phyloP scores from a whole-genome alignment of 2,797 vertebrate genomes.

The Steatocranus sp. region DNA sequence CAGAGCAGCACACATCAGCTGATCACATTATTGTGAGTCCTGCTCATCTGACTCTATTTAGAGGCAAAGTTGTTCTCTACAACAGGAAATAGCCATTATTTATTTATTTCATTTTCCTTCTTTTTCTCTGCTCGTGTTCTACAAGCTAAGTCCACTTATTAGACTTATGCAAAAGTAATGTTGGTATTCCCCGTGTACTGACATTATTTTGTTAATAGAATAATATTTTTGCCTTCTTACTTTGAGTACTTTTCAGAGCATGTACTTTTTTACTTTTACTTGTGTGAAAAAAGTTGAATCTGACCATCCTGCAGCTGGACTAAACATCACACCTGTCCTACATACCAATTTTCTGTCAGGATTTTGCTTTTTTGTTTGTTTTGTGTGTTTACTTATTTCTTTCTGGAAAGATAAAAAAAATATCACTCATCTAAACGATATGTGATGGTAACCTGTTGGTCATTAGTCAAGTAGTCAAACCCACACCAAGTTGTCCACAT shows the following conservation, averaged over 20 bases:
- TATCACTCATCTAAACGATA: not conserved
- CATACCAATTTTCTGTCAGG: not conserved
- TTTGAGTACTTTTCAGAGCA: not conserved
- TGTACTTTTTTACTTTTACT: not conserved
- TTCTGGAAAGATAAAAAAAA: not conserved
- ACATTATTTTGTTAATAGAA: not conserved
- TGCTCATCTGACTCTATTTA: not conserved
- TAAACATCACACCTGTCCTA: not conserved
- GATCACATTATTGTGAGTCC: not conserved
- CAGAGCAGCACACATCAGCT: not conserved
- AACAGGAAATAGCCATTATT: not conserved
- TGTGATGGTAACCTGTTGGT: not conserved
- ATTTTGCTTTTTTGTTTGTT: not conserved
- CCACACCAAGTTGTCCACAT: not conserved
- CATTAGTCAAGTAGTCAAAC: not conserved
- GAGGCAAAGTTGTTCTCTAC: not conserved
- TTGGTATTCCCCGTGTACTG: not conserved
- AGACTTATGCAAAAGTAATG: not conserved
- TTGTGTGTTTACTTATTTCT: not conserved
- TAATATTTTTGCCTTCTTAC: fast-evolving
- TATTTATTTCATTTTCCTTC: not conserved
- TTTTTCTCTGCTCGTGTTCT: not conserved
- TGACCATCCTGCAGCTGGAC: not conserved
- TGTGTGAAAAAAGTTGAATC: not conserved
- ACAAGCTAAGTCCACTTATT: not conserved